Percentiles rank a stretch among this genome's conserved stretches.
Evolutionary conservation across 2,797 vertebrate genomes (phyloP).

Genomic region (Molossus alvarezi): DNA sequence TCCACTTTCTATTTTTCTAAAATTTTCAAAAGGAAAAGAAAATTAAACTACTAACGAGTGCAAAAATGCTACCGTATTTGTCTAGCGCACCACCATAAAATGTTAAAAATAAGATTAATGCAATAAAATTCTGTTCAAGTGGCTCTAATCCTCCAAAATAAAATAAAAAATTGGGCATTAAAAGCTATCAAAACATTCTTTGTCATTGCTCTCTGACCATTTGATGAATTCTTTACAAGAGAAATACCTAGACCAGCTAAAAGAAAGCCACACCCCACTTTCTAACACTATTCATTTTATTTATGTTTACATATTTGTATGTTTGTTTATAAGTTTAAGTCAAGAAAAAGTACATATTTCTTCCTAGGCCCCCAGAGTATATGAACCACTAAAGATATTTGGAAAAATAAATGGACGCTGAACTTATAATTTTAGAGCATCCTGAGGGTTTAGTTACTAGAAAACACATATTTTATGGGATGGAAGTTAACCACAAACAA

Average conservation of each 20-base stretch:
- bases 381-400: neutral
- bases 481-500: conserved; percentile 59
- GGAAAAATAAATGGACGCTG: neutral
- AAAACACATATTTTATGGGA: conserved; percentile 52
- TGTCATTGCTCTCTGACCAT: neutral
- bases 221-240: neutral
- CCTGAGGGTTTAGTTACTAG: neutral
- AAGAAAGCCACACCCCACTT: neutral
- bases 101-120: neutral
- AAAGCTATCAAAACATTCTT: neutral
- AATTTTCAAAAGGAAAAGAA: conserved; percentile 22
- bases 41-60: neutral
- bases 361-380: neutral
- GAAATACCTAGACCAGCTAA: neutral
- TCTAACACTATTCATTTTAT: neutral
- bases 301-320: neutral
- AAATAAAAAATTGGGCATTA: conserved; percentile 1
- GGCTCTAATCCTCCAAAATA: neutral
- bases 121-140: conserved; percentile 1
- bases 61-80: neutral
- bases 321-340: neutral
- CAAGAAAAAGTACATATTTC: neutral
- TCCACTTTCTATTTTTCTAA: neutral
- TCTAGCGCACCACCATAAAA: neutral
- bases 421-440: conserved; percentile 33